Evolutionary conservation across 2,888 invertebrate genomes (phyloP), one percentile per base, ranked within the genome.

Genomic region (Stegophylla sp.): DNA sequence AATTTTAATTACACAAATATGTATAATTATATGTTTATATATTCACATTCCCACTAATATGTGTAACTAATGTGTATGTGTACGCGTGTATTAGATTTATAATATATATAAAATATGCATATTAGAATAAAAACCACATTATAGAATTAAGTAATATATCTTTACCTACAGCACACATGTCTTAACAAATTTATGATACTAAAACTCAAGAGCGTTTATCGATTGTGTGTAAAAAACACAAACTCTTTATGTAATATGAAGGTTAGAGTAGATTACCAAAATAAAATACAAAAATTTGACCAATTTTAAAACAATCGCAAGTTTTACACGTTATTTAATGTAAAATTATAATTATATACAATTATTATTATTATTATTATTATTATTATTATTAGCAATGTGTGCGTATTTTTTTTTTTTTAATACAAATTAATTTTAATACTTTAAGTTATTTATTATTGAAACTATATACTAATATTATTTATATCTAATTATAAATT

Each of bases 231-330:
- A 20, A 73, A n/a, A 61, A 61, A 73, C 17, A 51, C 23, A 34
- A 51, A 20, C 10, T n/a, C n/a, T 59, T 41, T 45, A 73, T 34
- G 34, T 64, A n/a, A n/a, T n/a, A 34, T 75, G 51, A 51, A 75
- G 20, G 15, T 48, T 74, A 64, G 51, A 75, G 23, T 75, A 75
- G 51, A 20, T 51, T 53, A 53, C 28, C 20, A 13, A 45, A 28
- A 45, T 26, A 56, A 71, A n/a, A 34, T 66, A n/a, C 23, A 64
- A 75, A 64, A 28, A 66, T 66, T 76, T n/a, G 75, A 76, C 64
- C 75, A 76, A 76, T 51, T 41, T 41, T 66, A 66, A 53, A 76
- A 76, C 75, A 76, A 76, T 76, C 75, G 41, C 34, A 51, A 76
- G 75, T 76, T 76, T 66, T 64, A 75, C 63, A 48, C 59, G 45